Evolutionary conservation across 2,797 vertebrate species (phyloP), one percentile per base, ranked within the genome.

Genomic region (Pitangus sulphuratus): DNA sequence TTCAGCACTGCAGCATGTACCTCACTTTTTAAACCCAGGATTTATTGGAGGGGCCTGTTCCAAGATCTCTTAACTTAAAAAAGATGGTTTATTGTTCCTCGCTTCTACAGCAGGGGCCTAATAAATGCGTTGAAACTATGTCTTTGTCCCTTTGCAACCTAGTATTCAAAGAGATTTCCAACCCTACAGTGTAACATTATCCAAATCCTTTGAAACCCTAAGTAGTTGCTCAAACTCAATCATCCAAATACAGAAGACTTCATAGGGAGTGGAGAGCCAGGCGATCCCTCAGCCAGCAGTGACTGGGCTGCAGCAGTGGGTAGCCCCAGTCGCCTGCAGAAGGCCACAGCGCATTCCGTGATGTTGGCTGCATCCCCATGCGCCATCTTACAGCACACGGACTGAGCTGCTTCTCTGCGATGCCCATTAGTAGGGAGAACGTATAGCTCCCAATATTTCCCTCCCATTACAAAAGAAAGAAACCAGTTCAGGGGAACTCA

Each of bases 51-150:
- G 28, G 11, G 82, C 93, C 89, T 80, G 87, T 97, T 99, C 98
- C 98, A 98, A 98, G 98, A 98, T 98, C 98, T 98, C 97, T 98
- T 98, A 98, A 98, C 98, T 98, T 98, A 97, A 97, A 98, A 98
- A 98, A 98, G 94, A 98, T 97, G 97, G 92, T 90, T 97, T 97
- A 96, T 96, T 98, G 95, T 98, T 98, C 91, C 88, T 93, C 8
- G 15, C 94, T 97, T 83, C 96, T 97, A 96, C 89, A 98, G 97
- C 95, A 97, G 85, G 94, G 89, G 90, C 94, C 96, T 97, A 98
- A 98, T 98, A 98, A 98, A 97, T 70, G 96, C 84, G 1, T 80
- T 87, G 72, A 97, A 98, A 95, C 88, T 72, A 91, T 42, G 91
- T 69, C 93, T 97, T 96, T 97, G 95, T 95, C 93, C 95, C 87